Evolutionary conservation across 2,113 vertebrate species (phyloP).

Genomic region (Hiodon tergisus): DNA sequence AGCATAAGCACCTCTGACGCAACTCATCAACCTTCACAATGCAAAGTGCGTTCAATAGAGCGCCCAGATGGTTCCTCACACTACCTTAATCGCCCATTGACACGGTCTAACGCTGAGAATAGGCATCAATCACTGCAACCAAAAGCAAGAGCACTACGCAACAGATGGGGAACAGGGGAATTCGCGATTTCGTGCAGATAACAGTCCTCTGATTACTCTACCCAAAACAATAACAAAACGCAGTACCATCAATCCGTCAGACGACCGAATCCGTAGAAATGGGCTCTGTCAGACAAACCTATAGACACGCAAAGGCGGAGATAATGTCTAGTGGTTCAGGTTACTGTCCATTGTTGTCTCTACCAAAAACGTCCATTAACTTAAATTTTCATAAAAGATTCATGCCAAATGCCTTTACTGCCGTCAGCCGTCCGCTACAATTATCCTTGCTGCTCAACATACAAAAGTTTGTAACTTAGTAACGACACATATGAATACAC

Average conservation of each 20-base stretch:
- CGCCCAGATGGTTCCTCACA: constrained; percentile 24
- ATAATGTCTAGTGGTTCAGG: background rate
- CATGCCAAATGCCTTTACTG: no score
- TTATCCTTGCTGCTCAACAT: background rate
- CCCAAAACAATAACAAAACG: background rate
- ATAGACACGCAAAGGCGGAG: background rate
- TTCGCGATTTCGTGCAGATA: background rate
- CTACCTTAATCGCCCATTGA: constrained; percentile 25
- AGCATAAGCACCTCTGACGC: background rate
- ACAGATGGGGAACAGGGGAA: background rate
- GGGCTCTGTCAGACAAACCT: no score
- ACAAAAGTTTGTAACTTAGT: background rate
- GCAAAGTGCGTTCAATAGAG: constrained; percentile 19
- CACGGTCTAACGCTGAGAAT: constrained; percentile 4
- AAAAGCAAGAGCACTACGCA: background rate
- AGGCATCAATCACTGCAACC: constrained; percentile 3
- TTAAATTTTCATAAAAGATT: background rate
- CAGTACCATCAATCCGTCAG: no score
- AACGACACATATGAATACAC: background rate
- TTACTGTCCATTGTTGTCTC: background rate
- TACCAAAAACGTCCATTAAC: background rate
- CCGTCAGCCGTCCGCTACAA: no score
- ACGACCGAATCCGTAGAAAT: no score
- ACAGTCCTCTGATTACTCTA: background rate
- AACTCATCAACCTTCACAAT: constrained; percentile 25